A percentile compares a stretch with the other conserved stretches of the same genome.
Evolutionary conservation across 2,113 vertebrate species (phyloP).

Genomic region (Podilymbus podiceps): DNA sequence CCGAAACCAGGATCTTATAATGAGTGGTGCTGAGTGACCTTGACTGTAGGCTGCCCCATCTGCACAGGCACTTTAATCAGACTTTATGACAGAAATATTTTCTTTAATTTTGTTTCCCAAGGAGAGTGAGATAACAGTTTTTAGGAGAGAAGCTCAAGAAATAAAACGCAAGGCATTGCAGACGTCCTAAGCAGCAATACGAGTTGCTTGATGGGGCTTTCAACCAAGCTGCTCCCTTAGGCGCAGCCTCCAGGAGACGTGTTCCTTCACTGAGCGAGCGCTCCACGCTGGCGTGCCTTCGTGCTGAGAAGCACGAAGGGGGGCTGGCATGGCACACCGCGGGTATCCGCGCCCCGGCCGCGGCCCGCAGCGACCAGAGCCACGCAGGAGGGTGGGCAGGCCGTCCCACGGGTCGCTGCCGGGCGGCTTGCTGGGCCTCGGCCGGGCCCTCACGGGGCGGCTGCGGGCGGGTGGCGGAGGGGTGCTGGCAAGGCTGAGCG

Average conservation of each 20-base stretch:
- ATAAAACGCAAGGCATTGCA: not conserved
- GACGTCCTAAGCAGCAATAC: not conserved
- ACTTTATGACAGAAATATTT: not conserved
- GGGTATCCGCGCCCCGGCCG: fast-evolving
- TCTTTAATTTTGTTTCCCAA: not conserved
- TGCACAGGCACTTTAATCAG: not conserved
- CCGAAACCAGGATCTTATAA: not conserved
- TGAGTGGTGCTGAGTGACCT: not conserved
- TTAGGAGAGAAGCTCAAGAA: not conserved
- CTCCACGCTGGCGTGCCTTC: fast-evolving
- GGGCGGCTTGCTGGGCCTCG: fast-evolving
- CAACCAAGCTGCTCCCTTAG: not conserved
- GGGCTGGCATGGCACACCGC: fast-evolving
- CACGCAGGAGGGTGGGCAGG: fast-evolving
- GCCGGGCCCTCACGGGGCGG: fast-evolving
- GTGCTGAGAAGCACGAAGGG: fast-evolving
- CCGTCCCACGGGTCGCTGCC: fast-evolving
- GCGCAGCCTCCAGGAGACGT: not conserved
- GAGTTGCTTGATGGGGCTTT: not conserved
- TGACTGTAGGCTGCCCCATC: not conserved
- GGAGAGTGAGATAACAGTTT: not conserved
- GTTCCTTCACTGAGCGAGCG: not conserved
- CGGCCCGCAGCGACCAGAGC: not conserved
- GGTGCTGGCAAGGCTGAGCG: not conserved
- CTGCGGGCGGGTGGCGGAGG: fast-evolving